A percentile compares a stretch with the other conserved stretches of the same genome.
Conservation (phyloP, 2,888 invertebrate genomes). For the Phasia obesa region DNA sequence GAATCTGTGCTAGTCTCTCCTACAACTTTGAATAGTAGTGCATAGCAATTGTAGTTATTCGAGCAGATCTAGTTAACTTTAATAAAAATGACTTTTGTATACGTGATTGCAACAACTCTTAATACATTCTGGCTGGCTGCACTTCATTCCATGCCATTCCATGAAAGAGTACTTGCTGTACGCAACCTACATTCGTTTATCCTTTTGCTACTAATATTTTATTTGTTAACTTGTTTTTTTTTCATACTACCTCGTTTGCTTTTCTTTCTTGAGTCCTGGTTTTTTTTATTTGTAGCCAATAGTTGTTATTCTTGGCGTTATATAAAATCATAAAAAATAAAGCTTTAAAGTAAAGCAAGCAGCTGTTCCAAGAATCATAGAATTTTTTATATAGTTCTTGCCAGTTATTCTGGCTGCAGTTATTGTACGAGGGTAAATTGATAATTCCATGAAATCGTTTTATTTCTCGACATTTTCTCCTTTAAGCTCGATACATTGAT, state of each 20-base stretch:
- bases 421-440: no score
- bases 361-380: conserved; percentile 60
- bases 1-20: conserved; percentile 41
- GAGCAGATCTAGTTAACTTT: conserved; percentile 67
- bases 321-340: conserved; percentile 41
- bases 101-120: conserved; percentile 58
- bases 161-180: neutral
- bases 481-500: no score
- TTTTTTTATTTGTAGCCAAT: conserved; percentile 29
- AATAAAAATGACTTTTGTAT: conserved; percentile 67
- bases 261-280: neutral
- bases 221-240: conserved; percentile 37
- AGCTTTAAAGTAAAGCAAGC: conserved; percentile 40
- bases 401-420: conserved; percentile 9
- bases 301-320: conserved; percentile 32
- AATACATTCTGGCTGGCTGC: conserved; percentile 20
- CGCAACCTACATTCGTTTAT: neutral
- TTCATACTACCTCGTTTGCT: conserved; percentile 17
- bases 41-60: conserved; percentile 59
- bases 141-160: conserved; percentile 20
- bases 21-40: conserved; percentile 36
- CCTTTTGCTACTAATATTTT: conserved; percentile 9
- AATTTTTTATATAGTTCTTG: conserved; percentile 16
- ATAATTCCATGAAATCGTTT: no score
- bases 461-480: no score